Conservation (phyloP, 2,113 vertebrate genomes). For the Crotalus tigris region DNA sequence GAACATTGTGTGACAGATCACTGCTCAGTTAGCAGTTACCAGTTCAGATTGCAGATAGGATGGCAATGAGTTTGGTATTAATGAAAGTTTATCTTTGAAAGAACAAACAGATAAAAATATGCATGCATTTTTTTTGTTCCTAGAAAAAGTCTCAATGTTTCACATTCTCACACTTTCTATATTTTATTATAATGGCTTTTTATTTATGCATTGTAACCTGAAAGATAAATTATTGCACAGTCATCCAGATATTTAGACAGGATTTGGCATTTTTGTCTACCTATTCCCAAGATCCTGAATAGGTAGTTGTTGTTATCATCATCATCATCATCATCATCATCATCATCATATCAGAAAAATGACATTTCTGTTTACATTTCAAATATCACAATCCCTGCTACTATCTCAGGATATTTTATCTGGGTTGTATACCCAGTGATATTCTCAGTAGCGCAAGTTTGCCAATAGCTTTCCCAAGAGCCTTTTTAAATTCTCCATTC, state of each 20-base stretch:
- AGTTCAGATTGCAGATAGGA: background rate
- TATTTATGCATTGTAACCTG: background rate
- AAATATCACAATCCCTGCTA: background rate
- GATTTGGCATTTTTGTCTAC: background rate
- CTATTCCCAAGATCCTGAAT: background rate
- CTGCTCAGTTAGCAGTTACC: background rate
- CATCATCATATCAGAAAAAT: background rate
- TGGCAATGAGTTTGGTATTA: background rate
- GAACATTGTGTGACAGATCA: background rate
- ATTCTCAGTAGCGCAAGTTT: background rate
- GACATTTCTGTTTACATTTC: background rate
- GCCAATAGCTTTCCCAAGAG: background rate
- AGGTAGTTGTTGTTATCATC: background rate
- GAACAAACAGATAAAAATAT: background rate
- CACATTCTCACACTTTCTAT: background rate
- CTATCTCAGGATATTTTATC: background rate
- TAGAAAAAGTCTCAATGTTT: background rate
- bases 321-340: background rate
- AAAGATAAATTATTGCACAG: background rate
- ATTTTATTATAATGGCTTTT: background rate
- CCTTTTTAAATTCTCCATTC: slow-evolving; percentile 2
- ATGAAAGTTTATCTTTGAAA: background rate
- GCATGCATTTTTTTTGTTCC: background rate
- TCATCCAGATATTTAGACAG: background rate
- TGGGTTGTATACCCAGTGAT: background rate